A percentile compares a stretch with the other conserved stretches of the same genome.
Conservation (phyloP, 2,113 vertebrate species). For the Helogale parvula region DNA sequence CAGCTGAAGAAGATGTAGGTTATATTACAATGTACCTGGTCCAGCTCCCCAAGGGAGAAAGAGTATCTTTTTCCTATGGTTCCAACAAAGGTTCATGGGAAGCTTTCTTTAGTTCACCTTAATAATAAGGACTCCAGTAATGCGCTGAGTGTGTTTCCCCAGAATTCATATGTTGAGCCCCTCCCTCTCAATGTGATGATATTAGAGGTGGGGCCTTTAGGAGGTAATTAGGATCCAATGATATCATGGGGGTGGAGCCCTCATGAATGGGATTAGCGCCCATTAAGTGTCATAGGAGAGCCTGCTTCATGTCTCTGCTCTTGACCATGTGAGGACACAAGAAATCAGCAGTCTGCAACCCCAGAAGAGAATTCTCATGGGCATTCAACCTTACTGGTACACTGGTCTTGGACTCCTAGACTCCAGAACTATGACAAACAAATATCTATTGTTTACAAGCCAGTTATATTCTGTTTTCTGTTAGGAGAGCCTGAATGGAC, state of each 20-base stretch:
- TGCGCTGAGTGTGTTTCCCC: background rate
- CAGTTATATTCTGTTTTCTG: background rate
- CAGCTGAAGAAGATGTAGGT: background rate
- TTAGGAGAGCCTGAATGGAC: background rate
- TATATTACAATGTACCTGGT: fast-evolving
- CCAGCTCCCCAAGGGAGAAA: background rate
- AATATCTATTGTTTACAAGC: background rate
- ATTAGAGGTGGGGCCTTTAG: background rate
- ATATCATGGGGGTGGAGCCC: background rate
- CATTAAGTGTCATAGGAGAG: background rate
- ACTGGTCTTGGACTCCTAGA: background rate
- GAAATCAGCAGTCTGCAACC: too few species aligned
- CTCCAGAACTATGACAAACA: background rate
- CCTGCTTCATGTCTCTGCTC: too few species aligned
- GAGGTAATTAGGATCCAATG: background rate
- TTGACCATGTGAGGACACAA: too few species aligned
- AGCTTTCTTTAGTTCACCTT: background rate
- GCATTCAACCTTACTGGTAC: background rate
- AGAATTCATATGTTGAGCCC: background rate
- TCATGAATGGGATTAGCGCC: background rate
- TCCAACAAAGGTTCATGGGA: background rate
- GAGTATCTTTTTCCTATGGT: background rate
- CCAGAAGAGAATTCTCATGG: background rate
- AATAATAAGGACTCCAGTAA: background rate
- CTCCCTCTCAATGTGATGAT: too few species aligned